These are phyloP conservation scores for Mormyrus hasselquistii DNA, from an alignment of 2,797 vertebrate genomes.

Conservation along the genomic window DNA sequence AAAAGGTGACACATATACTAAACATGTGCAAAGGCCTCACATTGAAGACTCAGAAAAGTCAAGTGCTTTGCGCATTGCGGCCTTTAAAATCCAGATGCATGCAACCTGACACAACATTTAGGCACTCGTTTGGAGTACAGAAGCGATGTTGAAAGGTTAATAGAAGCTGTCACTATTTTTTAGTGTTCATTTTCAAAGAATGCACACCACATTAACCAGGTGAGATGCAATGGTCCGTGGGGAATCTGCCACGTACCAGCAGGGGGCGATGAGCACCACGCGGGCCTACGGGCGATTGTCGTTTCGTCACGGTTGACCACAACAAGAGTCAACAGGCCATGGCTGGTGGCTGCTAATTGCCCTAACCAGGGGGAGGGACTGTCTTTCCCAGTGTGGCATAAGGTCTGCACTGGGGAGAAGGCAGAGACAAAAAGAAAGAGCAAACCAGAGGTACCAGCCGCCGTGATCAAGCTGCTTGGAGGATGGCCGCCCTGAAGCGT, in stretches of 20 bases:
- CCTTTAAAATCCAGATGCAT: background rate
- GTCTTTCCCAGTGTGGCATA: background rate
- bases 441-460: background rate
- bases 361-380: background rate
- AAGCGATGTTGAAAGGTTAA: background rate
- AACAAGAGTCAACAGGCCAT: background rate
- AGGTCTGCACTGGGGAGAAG: background rate
- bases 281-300: background rate
- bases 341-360: background rate
- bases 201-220: background rate
- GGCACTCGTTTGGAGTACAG: background rate
- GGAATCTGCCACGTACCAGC: background rate
- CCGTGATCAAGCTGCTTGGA: background rate
- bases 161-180: slow-evolving; percentile 2
- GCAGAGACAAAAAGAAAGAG: background rate
- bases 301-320: background rate
- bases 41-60: background rate
- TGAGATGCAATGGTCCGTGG: background rate
- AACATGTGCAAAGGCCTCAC: background rate
- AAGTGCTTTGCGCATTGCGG: background rate
- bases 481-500: background rate
- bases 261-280: background rate
- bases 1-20: slow-evolving; percentile 14
- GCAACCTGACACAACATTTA: background rate
- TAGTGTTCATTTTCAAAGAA: background rate